Percentiles rank a stretch among this genome's conserved stretches.
Conservation (phyloP, 2,888 invertebrate species). For the Parasteatoda lunata region DNA sequence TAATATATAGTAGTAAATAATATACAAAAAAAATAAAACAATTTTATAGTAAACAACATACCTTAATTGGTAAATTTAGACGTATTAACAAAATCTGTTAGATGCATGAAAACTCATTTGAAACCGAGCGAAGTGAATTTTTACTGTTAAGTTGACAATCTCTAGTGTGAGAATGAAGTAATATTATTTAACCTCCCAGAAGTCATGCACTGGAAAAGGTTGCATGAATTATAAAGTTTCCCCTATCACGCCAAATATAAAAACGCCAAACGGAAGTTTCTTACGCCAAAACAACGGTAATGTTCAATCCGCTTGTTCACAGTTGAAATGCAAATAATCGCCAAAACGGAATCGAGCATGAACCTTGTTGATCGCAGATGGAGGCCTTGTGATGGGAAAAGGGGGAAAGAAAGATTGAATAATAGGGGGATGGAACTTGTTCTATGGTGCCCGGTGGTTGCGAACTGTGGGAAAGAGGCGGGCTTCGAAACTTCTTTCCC, state of each 20-base stretch:
- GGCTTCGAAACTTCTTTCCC: constrained; percentile 48
- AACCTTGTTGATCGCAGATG: neutral
- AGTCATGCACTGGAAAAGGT: constrained; percentile 34
- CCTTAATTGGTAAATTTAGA: neutral
- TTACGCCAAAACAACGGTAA: constrained; percentile 15
- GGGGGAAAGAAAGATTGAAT: neutral
- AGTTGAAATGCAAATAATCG: neutral
- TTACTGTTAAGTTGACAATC: neutral
- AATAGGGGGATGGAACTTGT: neutral
- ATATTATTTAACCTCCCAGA: constrained; percentile 28
- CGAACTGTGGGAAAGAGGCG: constrained; percentile 63
- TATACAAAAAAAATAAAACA: neutral
- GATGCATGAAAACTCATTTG: neutral
- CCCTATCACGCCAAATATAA: constrained; percentile 12
- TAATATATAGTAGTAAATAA: neutral
- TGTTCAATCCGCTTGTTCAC: neutral
- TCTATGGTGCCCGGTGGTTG: constrained; percentile 45
- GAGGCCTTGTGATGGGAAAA: constrained; percentile 18
- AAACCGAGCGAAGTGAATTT: neutral
- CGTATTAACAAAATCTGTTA: constrained; percentile 6
- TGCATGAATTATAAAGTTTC: neutral
- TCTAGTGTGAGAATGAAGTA: constrained; percentile 22
- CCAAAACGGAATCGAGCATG: constrained; percentile 19
- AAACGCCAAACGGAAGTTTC: neutral
- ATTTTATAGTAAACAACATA: constrained; percentile 16